Evolutionary conservation across 2,888 invertebrate species (phyloP).

Genomic region (Stenodera caucasica): DNA sequence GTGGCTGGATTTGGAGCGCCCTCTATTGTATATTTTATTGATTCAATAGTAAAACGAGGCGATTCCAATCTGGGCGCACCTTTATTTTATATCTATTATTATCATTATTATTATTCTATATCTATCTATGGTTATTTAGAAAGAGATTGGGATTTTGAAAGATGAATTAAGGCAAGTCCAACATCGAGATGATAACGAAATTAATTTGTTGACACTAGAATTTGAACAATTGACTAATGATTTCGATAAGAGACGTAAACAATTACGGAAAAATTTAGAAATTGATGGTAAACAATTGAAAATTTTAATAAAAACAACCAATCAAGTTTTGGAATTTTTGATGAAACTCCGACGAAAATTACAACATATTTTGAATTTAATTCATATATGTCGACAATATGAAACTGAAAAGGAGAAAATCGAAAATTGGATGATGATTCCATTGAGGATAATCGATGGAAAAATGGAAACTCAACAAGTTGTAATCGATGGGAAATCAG

Average conservation of each 20-base stretch:
- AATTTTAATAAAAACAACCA: slow-evolving; percentile 49
- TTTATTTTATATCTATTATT: too few species aligned
- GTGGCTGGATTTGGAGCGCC: too few species aligned
- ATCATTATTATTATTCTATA: too few species aligned
- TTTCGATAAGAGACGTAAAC: slow-evolving; percentile 36
- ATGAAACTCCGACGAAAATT: slow-evolving; percentile 56
- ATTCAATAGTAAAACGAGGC: too few species aligned
- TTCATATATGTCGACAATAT: slow-evolving; percentile 60
- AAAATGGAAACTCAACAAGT: slow-evolving; percentile 7
- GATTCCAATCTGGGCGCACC: neutral
- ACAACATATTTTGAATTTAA: slow-evolving; percentile 58
- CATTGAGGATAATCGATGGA: slow-evolving; percentile 4
- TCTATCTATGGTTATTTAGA: too few species aligned
- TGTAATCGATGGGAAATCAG: slow-evolving; percentile 14
- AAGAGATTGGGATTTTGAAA: slow-evolving; percentile 38
- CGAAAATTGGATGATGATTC: slow-evolving; percentile 33
- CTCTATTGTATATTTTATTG: too few species aligned
- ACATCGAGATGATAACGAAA: slow-evolving; percentile 33
- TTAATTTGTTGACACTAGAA: slow-evolving; percentile 36
- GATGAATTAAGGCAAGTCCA: slow-evolving; percentile 33
- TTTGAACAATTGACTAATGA: slow-evolving; percentile 33
- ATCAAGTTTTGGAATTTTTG: slow-evolving; percentile 55
- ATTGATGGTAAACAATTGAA: slow-evolving; percentile 41
- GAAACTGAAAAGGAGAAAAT: slow-evolving; percentile 60
- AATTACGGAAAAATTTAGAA: slow-evolving; percentile 39